Evolutionary conservation across 2,113 vertebrate species (phyloP).

Genomic region (Cepphus grylle): DNA sequence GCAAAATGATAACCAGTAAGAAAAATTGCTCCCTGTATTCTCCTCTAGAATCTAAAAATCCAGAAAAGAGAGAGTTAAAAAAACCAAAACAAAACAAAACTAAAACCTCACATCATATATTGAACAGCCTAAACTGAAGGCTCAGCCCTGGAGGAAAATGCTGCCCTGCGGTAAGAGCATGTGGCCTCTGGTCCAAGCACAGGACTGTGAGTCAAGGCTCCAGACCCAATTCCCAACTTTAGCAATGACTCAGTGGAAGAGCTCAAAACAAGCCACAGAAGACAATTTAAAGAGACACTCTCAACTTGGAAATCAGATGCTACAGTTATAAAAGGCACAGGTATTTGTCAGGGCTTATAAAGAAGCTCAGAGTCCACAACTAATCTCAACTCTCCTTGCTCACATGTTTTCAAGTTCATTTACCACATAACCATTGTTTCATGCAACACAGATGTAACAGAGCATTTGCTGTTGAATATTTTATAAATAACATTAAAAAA

Average conservation of each 20-base stretch:
- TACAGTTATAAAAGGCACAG: not conserved
- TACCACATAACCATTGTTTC: not conserved
- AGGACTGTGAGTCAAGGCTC: not conserved
- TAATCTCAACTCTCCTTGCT: not conserved
- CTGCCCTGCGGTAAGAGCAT: not conserved
- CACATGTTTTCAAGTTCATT: not conserved
- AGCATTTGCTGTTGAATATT: not conserved
- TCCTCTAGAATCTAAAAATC: not conserved
- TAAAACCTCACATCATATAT: not conserved
- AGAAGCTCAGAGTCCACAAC: not conserved
- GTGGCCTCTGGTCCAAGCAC: not conserved
- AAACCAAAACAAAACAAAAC: fast-evolving
- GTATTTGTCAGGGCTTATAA: not conserved
- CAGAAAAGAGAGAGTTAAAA: not conserved
- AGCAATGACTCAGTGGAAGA: not conserved
- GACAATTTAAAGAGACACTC: not conserved
- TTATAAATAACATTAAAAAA: not conserved
- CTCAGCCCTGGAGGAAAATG: not conserved
- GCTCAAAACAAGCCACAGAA: not conserved
- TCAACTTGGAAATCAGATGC: not conserved
- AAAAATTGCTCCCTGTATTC: not conserved
- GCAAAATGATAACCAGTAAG: not conserved
- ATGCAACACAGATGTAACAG: not conserved
- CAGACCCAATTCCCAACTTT: not conserved
- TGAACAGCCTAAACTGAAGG: not conserved